These are phyloP conservation scores for Agapornis canus DNA, from an alignment of 2,797 vertebrate genomes.

Conservation along the genomic window DNA sequence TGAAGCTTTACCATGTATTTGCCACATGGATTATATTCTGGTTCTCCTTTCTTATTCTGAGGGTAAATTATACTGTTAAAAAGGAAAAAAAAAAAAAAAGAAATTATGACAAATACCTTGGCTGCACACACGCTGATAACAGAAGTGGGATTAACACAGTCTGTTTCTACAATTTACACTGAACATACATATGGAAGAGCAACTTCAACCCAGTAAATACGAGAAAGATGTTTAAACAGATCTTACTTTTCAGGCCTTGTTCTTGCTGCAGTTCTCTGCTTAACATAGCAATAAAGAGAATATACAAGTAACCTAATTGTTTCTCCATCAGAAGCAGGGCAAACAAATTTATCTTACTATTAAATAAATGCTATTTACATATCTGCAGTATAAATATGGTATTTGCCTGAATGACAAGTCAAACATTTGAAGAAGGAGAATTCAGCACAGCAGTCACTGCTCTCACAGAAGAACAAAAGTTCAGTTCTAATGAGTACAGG, in stretches of 20 bases:
- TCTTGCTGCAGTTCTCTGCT: neutral
- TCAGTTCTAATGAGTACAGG: neutral
- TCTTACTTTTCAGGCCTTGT: neutral
- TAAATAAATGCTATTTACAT: neutral
- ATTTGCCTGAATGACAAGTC: neutral
- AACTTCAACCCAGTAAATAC: neutral
- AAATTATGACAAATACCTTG: neutral
- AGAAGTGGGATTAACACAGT: neutral
- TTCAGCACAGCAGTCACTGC: neutral
- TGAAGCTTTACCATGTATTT: constrained; percentile 99
- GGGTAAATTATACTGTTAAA: constrained; percentile 92
- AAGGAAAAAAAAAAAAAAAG: neutral
- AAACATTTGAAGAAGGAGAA: neutral
- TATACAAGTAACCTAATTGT: neutral
- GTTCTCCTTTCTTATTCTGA: constrained; percentile 94
- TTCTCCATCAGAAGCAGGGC: neutral
- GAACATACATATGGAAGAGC: neutral
- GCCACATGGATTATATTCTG: constrained; percentile 98
- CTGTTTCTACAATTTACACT: neutral
- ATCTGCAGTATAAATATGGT: neutral
- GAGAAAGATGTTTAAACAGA: neutral
- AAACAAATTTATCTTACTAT: neutral
- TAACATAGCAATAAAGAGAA: neutral
- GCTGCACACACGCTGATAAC: neutral
- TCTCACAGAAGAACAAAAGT: neutral